phyloP scores from a whole-genome alignment of 2,113 vertebrate species.

The Sceloporus undulatus region DNA sequence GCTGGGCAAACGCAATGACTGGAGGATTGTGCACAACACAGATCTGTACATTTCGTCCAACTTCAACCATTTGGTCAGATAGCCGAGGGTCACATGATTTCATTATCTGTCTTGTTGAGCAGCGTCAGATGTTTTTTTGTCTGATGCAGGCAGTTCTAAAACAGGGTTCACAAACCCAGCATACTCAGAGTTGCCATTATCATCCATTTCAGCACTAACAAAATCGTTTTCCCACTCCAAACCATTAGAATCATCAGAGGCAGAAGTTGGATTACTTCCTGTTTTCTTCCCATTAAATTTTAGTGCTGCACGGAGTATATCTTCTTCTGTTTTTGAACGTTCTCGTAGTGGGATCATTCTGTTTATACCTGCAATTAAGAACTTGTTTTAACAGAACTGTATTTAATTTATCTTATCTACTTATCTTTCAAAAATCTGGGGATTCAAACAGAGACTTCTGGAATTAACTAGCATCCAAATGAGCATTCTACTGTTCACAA shows the following conservation, averaged over 20 bases:
- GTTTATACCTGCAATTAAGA: conserved; percentile 86
- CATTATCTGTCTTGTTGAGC: conserved; percentile 85
- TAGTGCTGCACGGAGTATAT: conserved; percentile 92
- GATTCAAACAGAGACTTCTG: background rate
- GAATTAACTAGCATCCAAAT: conserved; percentile 8
- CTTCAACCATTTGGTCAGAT: conserved; percentile 53
- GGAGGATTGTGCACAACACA: conserved; percentile 19
- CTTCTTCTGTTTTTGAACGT: conserved; percentile 94
- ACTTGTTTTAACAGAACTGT: background rate
- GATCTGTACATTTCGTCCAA: conserved; percentile 39
- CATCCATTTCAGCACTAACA: conserved; percentile 88
- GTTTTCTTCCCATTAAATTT: conserved; percentile 77
- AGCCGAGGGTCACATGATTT: background rate
- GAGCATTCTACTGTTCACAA: background rate
- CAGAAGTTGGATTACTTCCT: conserved; percentile 86
- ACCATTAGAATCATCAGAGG: conserved; percentile 92
- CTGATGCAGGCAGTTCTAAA: conserved; percentile 82
- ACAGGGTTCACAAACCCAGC: conserved; percentile 95
- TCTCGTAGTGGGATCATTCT: conserved; percentile 89
- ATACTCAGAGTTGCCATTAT: conserved; percentile 88
- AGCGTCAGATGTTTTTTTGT: conserved; percentile 54
- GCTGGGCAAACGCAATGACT: conserved; percentile 4
- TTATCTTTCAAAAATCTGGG: background rate
- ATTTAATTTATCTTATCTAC: background rate
- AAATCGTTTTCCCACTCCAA: conserved; percentile 99